A percentile compares a stretch with the other conserved stretches of the same genome.
These are phyloP conservation scores for Melanophora roralis DNA, from an alignment of 2,888 invertebrate genomes.

Conservation along the genomic window DNA sequence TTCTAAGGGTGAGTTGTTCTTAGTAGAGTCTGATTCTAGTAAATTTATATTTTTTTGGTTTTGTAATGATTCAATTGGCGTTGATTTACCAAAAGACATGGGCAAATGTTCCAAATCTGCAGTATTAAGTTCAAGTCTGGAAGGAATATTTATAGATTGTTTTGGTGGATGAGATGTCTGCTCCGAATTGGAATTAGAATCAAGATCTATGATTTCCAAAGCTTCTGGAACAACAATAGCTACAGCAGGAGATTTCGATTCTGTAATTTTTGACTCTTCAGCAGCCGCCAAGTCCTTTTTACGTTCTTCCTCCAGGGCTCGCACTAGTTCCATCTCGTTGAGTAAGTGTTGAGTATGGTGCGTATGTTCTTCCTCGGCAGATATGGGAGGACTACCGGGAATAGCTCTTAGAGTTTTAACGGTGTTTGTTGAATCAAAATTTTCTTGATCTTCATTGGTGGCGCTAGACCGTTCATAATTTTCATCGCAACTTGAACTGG, in stretches of 20 bases:
- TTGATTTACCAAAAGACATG: constrained; percentile 45
- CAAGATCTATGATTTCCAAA: constrained; percentile 74
- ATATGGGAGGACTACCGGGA: constrained; percentile 65
- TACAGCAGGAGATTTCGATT: constrained; percentile 71
- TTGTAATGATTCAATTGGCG: constrained; percentile 36
- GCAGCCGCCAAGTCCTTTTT: constrained; percentile 70
- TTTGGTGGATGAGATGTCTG: constrained; percentile 24
- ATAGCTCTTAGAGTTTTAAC: constrained; percentile 61
- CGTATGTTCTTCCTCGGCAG: constrained; percentile 71
- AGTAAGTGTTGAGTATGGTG: constrained; percentile 73
- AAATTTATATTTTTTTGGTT: constrained; percentile 12
- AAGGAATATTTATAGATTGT: constrained; percentile 48
- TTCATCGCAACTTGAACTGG: constrained; percentile 59
- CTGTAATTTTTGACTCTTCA: constrained; percentile 68
- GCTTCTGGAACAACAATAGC: constrained; percentile 71
- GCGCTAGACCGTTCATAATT: constrained; percentile 67
- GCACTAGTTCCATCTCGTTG: constrained; percentile 72
- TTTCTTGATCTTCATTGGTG: constrained; percentile 67
- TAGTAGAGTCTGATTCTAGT: constrained; percentile 36
- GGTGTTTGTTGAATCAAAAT: constrained; percentile 57
- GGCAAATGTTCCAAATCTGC: constrained; percentile 30
- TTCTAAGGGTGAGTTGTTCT: constrained; percentile 44
- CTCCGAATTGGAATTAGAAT: constrained; percentile 73
- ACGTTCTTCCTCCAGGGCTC: constrained; percentile 72
- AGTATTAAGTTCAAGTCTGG: constrained; percentile 28